Evolutionary conservation across 1,140 invertebrate genomes (phyloP), one percentile per base, ranked within the genome.

Genomic region (Bactericera cockerelli): DNA sequence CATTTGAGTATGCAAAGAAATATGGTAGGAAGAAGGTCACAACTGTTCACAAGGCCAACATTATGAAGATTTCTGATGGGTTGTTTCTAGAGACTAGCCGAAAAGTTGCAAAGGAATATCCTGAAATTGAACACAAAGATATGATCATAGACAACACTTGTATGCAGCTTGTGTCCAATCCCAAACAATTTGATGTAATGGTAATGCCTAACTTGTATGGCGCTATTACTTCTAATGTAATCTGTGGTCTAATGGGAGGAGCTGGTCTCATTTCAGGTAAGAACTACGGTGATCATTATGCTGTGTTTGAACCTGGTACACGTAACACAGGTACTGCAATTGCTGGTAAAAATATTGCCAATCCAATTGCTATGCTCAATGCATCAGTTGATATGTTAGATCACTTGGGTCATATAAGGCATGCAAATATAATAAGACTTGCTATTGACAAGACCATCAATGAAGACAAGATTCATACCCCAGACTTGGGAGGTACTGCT

Each of bases 131-230:
- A 67, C 91, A 93, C 69, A 84, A 89, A 65, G 88, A 97, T 65
- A 97, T 97, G 88, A 98, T 98, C 67, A 94, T 98, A 63, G 95
- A 98, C 71, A 98, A 98, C 71, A 89, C 86, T 65, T 93, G 88
- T 69, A 93, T 95, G 88, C 93, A 98, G 70, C 76, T 98, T n/a
- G 95, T 98, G 0, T 89, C 92, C 0, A 93, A 88, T 66, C 94
- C 94, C 0, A 83, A 94, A 69, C 93, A 99, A 71, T 99, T 99
- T 76, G 96, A 99, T 75, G 92, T 99, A 13, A 88, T 99, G 81
- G 77, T 98, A 14, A 94, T 96, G 80, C 96, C 96, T 0, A 99
- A 99, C 74, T 75, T 99, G 39, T 99, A 99, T 73, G 96, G 96
- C 2, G 90, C 93, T 55, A 97, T 99, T 68, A 85, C 98, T 2